These are phyloP conservation scores for Boloria euphrosyne DNA, from an alignment of 2,888 invertebrate species.

Conservation along the genomic window DNA sequence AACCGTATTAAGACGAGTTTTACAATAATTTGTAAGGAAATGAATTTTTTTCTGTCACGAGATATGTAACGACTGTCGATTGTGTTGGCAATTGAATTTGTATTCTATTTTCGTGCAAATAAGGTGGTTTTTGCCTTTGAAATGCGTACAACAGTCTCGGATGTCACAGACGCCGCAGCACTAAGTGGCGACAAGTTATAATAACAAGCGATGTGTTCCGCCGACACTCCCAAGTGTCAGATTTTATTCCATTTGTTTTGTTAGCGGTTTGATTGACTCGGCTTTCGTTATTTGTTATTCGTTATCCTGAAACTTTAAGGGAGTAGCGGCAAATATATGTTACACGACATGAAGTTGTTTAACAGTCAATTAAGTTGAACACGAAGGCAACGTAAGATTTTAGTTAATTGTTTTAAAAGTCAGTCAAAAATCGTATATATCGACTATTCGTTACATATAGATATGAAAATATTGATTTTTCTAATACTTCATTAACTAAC, in stretches of 20 bases:
- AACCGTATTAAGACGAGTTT: constrained; percentile 33
- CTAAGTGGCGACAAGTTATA: constrained; percentile 74
- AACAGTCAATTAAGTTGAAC: neutral
- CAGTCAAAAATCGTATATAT: too few species aligned
- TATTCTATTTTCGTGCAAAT: constrained; percentile 5
- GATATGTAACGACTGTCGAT: constrained; percentile 64
- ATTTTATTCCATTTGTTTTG: constrained; percentile 45
- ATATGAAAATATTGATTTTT: too few species aligned
- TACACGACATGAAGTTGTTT: neutral
- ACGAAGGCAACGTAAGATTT: too few species aligned
- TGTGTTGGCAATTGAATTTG: constrained; percentile 5
- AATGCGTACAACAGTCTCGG: constrained; percentile 48
- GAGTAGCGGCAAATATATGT: neutral
- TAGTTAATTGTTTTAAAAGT: too few species aligned
- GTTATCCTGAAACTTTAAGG: constrained; percentile 1
- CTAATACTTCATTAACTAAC: too few species aligned
- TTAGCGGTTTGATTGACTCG: constrained; percentile 26
- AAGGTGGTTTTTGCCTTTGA: constrained; percentile 28
- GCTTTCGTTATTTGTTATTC: constrained; percentile 5
- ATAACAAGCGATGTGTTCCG: constrained; percentile 70
- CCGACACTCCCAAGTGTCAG: constrained; percentile 51
- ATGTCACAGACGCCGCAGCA: constrained; percentile 62
- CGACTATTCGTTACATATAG: too few species aligned
- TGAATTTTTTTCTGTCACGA: constrained; percentile 53
- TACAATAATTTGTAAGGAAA: constrained; percentile 57